Base-by-base conservation (phyloP, 2,113 vertebrate genomes). In the Cyphomyrus discorhynchus region DNA sequence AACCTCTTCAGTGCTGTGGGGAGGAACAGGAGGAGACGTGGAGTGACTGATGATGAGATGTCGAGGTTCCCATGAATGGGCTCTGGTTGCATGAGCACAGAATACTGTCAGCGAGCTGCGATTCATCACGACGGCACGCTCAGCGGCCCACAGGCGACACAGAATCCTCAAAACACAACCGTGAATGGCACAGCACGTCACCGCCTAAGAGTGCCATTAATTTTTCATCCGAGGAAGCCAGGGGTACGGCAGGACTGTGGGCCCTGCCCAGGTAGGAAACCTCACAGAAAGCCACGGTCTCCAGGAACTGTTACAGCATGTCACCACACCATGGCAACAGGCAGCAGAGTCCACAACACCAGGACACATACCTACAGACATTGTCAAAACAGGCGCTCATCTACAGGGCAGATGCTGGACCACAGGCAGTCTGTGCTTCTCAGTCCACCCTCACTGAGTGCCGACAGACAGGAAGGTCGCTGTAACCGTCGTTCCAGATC, bases 151-250 rank as follows among this genome's bases (percentile, higher is more conserved):
- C 58, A 27, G 58, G 58, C n/a, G 62, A 66, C 62, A 66, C n/a
- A 2, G n/a, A 77, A 39, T 77, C 70, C 27, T 39, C 27, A 77
- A 77, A 39, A 77, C 70, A 77, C 6, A 39, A 39, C 70, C 3
- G 31, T 4, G 13, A 77, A 77, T 19, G 31, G 35, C 70, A 77
- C 27, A 1, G 19, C 13, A 77, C 70, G 31, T 77, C 50, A 89
- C 53, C 50, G 35, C 49, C 52, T 84, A 7, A 85, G 91, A 91
- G 91, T n/a, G 39, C 91, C 89, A 88, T 96, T 91, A 95, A 96
- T 95, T 93, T 95, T 96, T 95, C 92, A 96, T 94, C 93, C 91
- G 92, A 93, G 94, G 90, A 88, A 89, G 92, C 91, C 92, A 66
- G 95, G 94, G 93, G 93, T 92, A 93, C 90, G 66, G 89, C 88